A percentile compares a stretch with the other conserved stretches of the same genome.
Conservation (phyloP, 2,888 invertebrate genomes). For the Pemphredon lugubris region DNA sequence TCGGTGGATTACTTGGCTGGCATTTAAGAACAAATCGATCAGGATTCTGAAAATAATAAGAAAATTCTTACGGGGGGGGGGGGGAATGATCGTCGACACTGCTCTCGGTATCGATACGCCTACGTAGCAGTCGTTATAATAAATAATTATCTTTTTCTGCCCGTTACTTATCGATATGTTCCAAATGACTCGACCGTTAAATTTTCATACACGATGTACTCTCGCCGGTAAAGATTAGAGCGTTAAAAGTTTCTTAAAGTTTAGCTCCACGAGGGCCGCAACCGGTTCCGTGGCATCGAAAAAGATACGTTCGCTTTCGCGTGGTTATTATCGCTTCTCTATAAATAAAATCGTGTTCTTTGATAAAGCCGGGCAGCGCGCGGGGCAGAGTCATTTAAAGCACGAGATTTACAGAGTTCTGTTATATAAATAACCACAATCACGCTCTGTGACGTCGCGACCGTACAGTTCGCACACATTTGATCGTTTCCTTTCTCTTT, state of each 20-base stretch:
- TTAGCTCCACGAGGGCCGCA: neutral
- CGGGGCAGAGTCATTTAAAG: constrained; percentile 51
- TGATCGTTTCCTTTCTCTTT: constrained; percentile 62
- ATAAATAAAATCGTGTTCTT: constrained; percentile 59
- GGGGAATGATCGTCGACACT: no score
- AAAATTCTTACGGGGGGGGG: no score
- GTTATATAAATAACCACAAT: constrained; percentile 67
- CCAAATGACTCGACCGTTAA: no score
- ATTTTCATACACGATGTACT: no score
- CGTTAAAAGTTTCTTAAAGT: neutral
- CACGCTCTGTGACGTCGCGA: constrained; percentile 57
- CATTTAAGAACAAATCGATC: no score
- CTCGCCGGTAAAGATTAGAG: no score
- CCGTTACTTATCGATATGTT: no score
- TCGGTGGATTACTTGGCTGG: no score
- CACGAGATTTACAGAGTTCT: constrained; percentile 60
- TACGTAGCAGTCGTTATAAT: no score
- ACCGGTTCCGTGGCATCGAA: constrained; percentile 37
- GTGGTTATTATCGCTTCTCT: constrained; percentile 60
- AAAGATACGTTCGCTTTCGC: constrained; percentile 39
- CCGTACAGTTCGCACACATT: constrained; percentile 52
- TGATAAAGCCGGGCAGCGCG: constrained; percentile 52
- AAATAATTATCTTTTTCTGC: no score
- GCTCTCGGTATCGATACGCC: no score
- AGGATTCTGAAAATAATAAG: no score